Percentiles rank a stretch among this genome's conserved stretches.
Evolutionary conservation across 1,140 invertebrate species (phyloP).

Genomic region (Drosophila elegans): DNA sequence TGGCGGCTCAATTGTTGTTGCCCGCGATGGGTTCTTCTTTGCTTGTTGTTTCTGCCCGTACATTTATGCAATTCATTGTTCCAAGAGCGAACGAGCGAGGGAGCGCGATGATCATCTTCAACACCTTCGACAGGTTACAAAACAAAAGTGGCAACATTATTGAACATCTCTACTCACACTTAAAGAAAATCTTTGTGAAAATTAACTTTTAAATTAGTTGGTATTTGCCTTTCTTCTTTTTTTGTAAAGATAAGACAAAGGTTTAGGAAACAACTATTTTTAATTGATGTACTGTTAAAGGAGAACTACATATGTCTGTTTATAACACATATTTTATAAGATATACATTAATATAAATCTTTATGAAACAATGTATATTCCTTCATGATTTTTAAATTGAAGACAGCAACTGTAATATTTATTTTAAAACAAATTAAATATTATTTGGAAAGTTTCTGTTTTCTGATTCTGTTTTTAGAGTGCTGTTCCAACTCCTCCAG

Average conservation of each 20-base stretch:
- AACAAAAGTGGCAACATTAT: conserved; percentile 84
- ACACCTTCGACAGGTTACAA: conserved; percentile 84
- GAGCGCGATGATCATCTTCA: conserved; percentile 80
- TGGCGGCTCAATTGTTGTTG: conserved; percentile 78
- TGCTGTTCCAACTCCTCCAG: conserved; percentile 5
- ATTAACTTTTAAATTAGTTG: background rate
- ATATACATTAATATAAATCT: background rate
- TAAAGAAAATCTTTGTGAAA: background rate
- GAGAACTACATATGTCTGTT: too few relatives aligned
- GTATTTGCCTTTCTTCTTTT: too few relatives aligned
- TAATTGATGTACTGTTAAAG: too few relatives aligned
- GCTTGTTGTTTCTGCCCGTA: conserved; percentile 55
- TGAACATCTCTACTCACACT: conserved; percentile 53
- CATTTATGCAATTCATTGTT: conserved; percentile 81
- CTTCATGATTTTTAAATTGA: too few relatives aligned
- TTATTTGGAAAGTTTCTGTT: too few relatives aligned
- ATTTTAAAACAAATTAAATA: too few relatives aligned
- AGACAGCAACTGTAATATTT: too few relatives aligned
- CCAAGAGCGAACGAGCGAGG: conserved; percentile 21
- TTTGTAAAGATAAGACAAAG: too few relatives aligned
- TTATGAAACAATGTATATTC: background rate
- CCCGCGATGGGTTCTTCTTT: conserved; percentile 22
- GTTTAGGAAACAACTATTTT: too few relatives aligned
- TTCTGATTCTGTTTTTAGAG: background rate
- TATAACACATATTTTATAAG: too few relatives aligned